Base-by-base conservation (phyloP, 2,797 vertebrate genomes). In the Gymnothorax javanicus region DNA sequence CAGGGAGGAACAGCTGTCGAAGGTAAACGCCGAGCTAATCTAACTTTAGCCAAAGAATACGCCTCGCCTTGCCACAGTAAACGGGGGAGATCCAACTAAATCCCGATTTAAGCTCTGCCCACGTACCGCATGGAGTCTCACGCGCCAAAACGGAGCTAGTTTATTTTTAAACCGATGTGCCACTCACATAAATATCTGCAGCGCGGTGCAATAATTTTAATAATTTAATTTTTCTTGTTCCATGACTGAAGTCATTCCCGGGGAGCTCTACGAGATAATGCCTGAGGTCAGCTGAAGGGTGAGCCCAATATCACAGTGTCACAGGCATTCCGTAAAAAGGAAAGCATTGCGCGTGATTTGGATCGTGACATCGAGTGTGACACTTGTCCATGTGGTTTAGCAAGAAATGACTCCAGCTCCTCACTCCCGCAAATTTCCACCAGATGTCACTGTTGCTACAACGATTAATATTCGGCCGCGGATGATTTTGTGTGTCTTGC, bases 71-170 rank as follows among this genome's bases (percentile, higher is more conserved):
- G 90, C 93, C 92, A 94, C 93, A 93, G 94, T 94, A 94, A 94
- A 95, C 12, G 86, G 86, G 91, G 85, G 88, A 89, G 92, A 94
- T 92, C 92, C 90, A 86, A 90, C 89, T 93, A 94, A 95, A 96
- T 95, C 94, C 93, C 87, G 87, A 88, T 93, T 92, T 94, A 95
- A 95, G 93, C 94, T 93, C 93, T 92, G 89, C 93, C 93, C 92
- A 94, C 91, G 73, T 90, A 91, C 86, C 43, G 88, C 86, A 86
- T 62, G 85, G 88, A 92, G 89, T 90, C 4, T 57, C 85, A 67
- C 86, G 64, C 75, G 62, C 87, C 89, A 91, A 87, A 91, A 87
- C 88, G 91, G 89, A 91, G 85, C 88, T 77, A 84, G 84, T 89
- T 84, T 87, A 86, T 93, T 93, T 92, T 88, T 91, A 90, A 89